These are phyloP conservation scores for Tineola bisselliella DNA, from an alignment of 2,888 invertebrate species.

Conservation along the genomic window DNA sequence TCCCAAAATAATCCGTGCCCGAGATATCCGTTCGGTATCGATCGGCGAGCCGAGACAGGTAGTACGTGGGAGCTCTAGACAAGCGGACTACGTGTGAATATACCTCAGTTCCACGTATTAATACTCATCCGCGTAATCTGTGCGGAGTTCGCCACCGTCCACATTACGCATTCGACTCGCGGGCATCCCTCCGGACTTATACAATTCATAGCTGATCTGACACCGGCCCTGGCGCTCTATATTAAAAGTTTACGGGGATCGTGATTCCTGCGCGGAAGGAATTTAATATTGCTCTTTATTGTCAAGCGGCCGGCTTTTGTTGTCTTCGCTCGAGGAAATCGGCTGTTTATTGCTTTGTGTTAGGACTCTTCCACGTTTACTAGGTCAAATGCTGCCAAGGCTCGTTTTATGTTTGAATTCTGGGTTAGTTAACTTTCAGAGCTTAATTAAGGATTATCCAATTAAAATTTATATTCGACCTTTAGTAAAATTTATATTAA, in stretches of 20 bases:
- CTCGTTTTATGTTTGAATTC: background rate
- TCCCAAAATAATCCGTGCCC: background rate
- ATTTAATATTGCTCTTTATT: constrained; percentile 43
- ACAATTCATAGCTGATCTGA: constrained; percentile 68
- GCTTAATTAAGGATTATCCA: background rate
- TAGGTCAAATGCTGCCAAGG: background rate
- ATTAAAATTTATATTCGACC: background rate
- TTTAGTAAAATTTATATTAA: no score
- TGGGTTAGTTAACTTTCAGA: background rate
- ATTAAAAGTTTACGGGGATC: constrained; percentile 37
- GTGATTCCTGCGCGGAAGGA: constrained; percentile 39
- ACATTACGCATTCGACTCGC: constrained; percentile 47
- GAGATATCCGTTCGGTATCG: constrained; percentile 10
- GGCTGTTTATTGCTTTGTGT: constrained; percentile 11
- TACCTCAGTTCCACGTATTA: background rate
- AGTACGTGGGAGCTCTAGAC: background rate
- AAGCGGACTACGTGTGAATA: background rate
- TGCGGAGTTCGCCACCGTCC: constrained; percentile 32
- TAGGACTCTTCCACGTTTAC: background rate
- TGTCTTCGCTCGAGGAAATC: constrained; percentile 8
- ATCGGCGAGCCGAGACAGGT: constrained; percentile 8
- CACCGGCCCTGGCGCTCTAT: constrained; percentile 33
- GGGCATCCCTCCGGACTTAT: constrained; percentile 50
- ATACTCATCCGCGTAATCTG: constrained; percentile 38
- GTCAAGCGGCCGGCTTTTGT: constrained; percentile 17